Evolutionary conservation across 2,888 invertebrate species (phyloP).

Genomic region (Diarsia dahlii): DNA sequence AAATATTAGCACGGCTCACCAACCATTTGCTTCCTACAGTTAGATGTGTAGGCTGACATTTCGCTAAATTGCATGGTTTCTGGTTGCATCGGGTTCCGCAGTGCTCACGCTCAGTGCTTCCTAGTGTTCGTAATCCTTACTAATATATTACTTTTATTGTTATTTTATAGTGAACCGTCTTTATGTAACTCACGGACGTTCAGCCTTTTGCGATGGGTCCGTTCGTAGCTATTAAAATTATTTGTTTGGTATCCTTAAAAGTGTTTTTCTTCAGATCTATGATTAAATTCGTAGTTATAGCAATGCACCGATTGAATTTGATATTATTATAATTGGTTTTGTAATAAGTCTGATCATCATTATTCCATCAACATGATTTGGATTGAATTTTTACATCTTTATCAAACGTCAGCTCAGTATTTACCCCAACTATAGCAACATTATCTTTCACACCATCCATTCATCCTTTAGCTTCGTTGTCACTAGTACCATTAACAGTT

Average conservation of each 20-base stretch:
- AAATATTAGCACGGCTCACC: constrained; percentile 23
- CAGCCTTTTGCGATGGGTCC: not conserved
- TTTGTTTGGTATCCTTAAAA: not conserved
- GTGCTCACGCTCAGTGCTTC: constrained; percentile 10
- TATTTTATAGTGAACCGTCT: constrained; percentile 9
- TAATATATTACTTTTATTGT: constrained; percentile 37
- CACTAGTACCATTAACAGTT: too few species aligned
- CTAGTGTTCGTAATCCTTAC: constrained; percentile 14
- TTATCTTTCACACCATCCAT: not conserved
- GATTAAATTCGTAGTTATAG: not conserved
- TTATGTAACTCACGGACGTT: not conserved
- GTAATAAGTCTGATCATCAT: not conserved
- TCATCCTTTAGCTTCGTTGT: not conserved
- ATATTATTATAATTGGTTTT: too few species aligned
- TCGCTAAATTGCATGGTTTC: constrained; percentile 37
- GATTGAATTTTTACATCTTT: not conserved
- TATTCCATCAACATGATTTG: not conserved
- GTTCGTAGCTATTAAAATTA: not conserved
- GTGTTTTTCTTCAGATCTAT: not conserved
- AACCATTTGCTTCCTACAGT: constrained; percentile 39
- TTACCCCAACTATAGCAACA: not conserved
- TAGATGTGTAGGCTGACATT: constrained; percentile 27
- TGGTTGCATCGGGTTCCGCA: constrained; percentile 45
- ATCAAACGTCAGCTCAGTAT: not conserved
- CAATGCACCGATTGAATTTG: not conserved